Evolutionary conservation across 1,140 invertebrate species (phyloP).

Genomic region (Hyles euphorbiae): DNA sequence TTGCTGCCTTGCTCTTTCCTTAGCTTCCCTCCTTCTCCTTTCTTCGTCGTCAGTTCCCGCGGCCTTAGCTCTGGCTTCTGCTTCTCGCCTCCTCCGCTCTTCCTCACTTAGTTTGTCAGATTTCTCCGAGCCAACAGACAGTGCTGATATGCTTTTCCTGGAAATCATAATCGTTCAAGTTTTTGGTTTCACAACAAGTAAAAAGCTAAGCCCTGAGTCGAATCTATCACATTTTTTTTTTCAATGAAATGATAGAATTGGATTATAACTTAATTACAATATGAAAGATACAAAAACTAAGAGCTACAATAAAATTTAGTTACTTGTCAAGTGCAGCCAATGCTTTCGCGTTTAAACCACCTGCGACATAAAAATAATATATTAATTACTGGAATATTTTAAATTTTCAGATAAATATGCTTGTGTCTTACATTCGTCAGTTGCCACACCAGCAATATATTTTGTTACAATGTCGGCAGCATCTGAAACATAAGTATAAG

Average conservation of each 20-base stretch:
- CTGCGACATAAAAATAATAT: slow-evolving; percentile 15
- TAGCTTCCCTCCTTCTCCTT: slow-evolving; percentile 5
- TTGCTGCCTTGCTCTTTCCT: slow-evolving; percentile 2
- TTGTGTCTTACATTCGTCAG: slow-evolving; percentile 39
- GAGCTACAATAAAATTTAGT: no score
- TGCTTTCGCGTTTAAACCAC: slow-evolving; percentile 38
- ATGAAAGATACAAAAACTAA: no score
- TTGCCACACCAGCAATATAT: slow-evolving; percentile 43
- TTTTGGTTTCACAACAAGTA: no score
- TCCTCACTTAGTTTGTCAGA: neutral
- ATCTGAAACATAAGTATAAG: slow-evolving; percentile 23
- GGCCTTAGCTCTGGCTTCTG: neutral
- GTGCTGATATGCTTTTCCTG: neutral
- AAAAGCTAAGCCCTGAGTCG: no score
- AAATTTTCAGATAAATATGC: neutral
- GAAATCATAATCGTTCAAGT: no score
- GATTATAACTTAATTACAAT: no score
- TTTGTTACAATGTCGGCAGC: slow-evolving; percentile 28
- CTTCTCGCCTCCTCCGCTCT: slow-evolving; percentile 6
- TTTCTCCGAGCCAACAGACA: no score
- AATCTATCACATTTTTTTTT: no score
- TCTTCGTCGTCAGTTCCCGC: slow-evolving; percentile 5
- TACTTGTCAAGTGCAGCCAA: slow-evolving; percentile 23
- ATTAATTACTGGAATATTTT: neutral
- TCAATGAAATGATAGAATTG: no score